Evolutionary conservation across 2,113 vertebrate genomes (phyloP), one percentile per base, ranked within the genome.

Genomic region (Pluvialis apricaria): DNA sequence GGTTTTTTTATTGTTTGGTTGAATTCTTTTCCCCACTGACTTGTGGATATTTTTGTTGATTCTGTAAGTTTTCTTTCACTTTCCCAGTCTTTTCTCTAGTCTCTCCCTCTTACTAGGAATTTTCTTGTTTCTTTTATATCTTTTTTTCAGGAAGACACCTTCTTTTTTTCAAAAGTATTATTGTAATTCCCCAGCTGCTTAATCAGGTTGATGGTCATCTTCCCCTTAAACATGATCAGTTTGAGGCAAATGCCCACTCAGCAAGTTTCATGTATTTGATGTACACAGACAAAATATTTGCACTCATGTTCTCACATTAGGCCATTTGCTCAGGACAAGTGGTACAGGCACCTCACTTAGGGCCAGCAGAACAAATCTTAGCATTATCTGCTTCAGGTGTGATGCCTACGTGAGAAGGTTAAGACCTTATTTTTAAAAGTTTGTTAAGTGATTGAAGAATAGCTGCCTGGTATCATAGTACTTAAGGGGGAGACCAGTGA

Each of bases 1-100:
- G 0, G 0, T 2, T 22, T 52, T n/a, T 49, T 36, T 3, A 57
- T 58, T 78, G 14, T 15, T 55, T 55, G 31, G 11, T 19, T 68
- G 15, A 32, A 17, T 4, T 10, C 49, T 64, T 44, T 77, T 57
- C 15, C n/a, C 26, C 22, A 38, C 28, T 34, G 18, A 52, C 10
- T 16, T 44, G 13, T 21, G 55, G 38, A 8, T 1, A 15, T 22
- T 78, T 61, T 31, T 73, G 15, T 61, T 49, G 49, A 21, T 58
- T 58, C 42, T 57, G 47, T 31, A 20, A 31, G 5, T 32, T 66
- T 66, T 82, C 10, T 18, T 71, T 66, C 8, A 26, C 21, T 68
- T 68, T 31, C 19, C 21, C 18, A 44, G 21, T 51, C 31, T 55
- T 34, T 25, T 28, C 5, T 31, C 73, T 31, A 51, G 16, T 45